Base-by-base conservation (phyloP, 2,113 vertebrate genomes). In the Chaetura pelagica region DNA sequence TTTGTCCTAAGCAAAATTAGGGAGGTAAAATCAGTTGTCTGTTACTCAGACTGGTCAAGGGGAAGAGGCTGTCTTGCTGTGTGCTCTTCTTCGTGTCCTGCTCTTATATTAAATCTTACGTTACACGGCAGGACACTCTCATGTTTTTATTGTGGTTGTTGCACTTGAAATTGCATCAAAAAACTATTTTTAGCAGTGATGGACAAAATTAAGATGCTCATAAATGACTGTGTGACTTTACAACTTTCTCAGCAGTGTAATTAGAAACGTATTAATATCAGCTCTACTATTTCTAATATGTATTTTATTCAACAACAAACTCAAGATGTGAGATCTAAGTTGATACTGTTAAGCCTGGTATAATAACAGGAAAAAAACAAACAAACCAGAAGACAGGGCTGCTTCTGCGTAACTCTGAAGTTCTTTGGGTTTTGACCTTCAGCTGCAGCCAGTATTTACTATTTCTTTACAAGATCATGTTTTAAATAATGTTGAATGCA, bases 401-500 rank as follows among this genome's bases (percentile, higher is more conserved):
- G 59, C 30, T 86, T 29, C 61, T 90, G 58, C 51, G 27, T 48
- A 64, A 79, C 46, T 89, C 51, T 58, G 62, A 94, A 91, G 15
- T 89, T 95, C 30, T 79, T 85, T 42, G 42, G 29, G 46, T 81
- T 93, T 93, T 94, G 83, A 82, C 95, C 89, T 97, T 97, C 44
- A 93, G 84, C 66, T 96, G n/a, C 44, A 96, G 93, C 73, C 71
- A 59, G n/a, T 94, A 87, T 85, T 94, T 76, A 63, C 59, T 59
- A 7, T 91, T 89, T 85, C 80, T 48, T 86, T 80, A 34, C 40
- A 94, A 72, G 71, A 94, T 86, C 29, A 6, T 87, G 34, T 91
- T 96, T 96, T 95, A 95, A 88, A 76, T 92, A 35, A 92, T 57
- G 66, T 24, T 83, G 62, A 94, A 96, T 96, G 95, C 52, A 98